phyloP scores from a whole-genome alignment of 2,113 vertebrate genomes.

The Pseudorectes ferrugineus region DNA sequence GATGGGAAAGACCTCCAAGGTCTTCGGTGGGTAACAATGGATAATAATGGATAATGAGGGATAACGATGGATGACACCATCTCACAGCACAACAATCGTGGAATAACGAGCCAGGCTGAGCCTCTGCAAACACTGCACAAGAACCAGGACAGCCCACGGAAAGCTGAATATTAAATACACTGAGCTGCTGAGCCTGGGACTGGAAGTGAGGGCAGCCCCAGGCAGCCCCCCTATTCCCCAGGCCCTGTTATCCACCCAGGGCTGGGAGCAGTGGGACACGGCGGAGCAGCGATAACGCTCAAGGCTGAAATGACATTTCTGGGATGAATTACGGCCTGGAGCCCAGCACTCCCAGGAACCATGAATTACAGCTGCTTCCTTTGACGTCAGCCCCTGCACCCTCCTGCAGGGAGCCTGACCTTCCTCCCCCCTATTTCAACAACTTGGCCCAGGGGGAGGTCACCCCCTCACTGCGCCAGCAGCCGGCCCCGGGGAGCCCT shows the following conservation, averaged over 20 bases:
- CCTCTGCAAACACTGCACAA: neutral
- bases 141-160: fast-evolving
- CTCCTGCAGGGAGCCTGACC: slow-evolving; percentile 32
- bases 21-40: neutral
- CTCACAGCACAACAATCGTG: neutral
- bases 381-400: slow-evolving; percentile 62
- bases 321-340: slow-evolving; percentile 51
- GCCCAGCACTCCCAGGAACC: neutral
- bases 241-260: neutral
- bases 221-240: neutral
- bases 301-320: slow-evolving; percentile 62
- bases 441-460: neutral
- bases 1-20: neutral
- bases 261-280: neutral
- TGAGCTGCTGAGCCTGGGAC: neutral
- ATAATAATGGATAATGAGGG: fast-evolving
- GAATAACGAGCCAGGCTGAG: neutral
- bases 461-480: neutral
- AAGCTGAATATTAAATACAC: fast-evolving
- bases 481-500: fast-evolving
- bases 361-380: slow-evolving; percentile 54
- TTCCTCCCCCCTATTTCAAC: slow-evolving; percentile 22
- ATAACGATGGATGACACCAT: fast-evolving
- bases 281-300: slow-evolving; percentile 31
- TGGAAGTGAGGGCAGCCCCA: neutral